A percentile compares a stretch with the other conserved stretches of the same genome.
Conservation (phyloP, 2,888 invertebrate species). For the Chesias legatella region DNA sequence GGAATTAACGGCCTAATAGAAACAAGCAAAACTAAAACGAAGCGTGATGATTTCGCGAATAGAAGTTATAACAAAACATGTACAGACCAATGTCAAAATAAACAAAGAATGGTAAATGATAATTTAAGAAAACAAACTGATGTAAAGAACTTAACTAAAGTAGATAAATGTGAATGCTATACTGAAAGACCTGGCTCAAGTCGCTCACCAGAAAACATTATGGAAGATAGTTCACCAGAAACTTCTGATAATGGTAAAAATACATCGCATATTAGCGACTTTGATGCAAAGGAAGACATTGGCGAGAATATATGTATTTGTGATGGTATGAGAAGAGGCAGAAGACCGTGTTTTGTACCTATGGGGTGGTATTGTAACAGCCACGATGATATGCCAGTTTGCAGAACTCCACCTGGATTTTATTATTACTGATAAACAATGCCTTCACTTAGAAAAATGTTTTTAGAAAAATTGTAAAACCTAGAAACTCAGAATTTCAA, state of each 20-base stretch:
- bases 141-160: too few species aligned
- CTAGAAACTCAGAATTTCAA: too few species aligned
- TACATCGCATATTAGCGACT: too few species aligned
- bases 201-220: background rate
- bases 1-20: background rate
- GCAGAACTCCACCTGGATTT: slow-evolving; percentile 5
- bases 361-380: slow-evolving; percentile 6
- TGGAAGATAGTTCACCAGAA: background rate
- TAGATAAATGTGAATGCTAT: slow-evolving; percentile 1
- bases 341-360: slow-evolving; percentile 1
- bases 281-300: too few species aligned
- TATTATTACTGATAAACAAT: slow-evolving; percentile 2
- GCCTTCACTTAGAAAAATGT: too few species aligned
- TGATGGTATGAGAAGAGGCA: background rate
- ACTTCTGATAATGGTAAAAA: background rate
- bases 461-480: too few species aligned
- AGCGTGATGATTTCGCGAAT: too few species aligned
- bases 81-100: too few species aligned
- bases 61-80: too few species aligned
- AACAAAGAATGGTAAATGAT: too few species aligned
- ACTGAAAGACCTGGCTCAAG: background rate
- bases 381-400: slow-evolving; percentile 4
- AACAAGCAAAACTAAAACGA: too few species aligned
- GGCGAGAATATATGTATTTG: slow-evolving; percentile 1
- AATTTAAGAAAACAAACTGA: too few species aligned